Evolutionary conservation across 2,113 vertebrate species (phyloP), one percentile per base, ranked within the genome.

Genomic region (Zeus faber): DNA sequence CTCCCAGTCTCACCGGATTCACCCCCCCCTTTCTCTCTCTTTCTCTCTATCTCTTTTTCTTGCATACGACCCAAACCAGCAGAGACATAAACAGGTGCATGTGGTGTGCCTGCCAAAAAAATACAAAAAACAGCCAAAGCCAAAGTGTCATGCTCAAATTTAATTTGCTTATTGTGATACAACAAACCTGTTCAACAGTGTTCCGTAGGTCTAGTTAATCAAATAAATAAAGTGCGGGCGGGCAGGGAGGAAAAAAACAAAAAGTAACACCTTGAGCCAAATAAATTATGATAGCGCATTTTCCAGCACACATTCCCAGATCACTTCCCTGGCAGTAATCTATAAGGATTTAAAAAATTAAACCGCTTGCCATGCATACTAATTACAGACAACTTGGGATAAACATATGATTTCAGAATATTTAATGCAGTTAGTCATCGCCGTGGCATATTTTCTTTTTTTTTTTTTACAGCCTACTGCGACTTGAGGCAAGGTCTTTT

Each of bases 401-500:
- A 77, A 82, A 84, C 81, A 79, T 80, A 76, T 71, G 53, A 79
- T 70, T 79, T 76, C 58, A 58, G 52, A 78, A 58, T 72, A 62
- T 73, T 70, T 58, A 57, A 76, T 74, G 57, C 44, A 74, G 51
- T 77, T 67, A 67, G 75, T 76, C 74, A 64, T 54, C 60, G 66
- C 58, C 35, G 4, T 72, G 63, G 39, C 31, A 40, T 9, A 31
- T 31, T 31, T 6, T 31, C n/a, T 43, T 24, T 39, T 72, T 58
- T 35, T 58, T 21, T 27, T 53, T 43, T 17, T 56, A 10, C 31
- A 57, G 45, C 78, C 61, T 40, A 46, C 70, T 52, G 66, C 26
- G 59, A 86, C 79, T 86, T 53, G 63, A 81, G 74, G 80, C 83
- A 63, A 81, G 76, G 80, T 82, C 81, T 77, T 85, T 81, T 70